Conservation (phyloP, 1,140 invertebrate genomes). For the Pectinophora gossypiella region DNA sequence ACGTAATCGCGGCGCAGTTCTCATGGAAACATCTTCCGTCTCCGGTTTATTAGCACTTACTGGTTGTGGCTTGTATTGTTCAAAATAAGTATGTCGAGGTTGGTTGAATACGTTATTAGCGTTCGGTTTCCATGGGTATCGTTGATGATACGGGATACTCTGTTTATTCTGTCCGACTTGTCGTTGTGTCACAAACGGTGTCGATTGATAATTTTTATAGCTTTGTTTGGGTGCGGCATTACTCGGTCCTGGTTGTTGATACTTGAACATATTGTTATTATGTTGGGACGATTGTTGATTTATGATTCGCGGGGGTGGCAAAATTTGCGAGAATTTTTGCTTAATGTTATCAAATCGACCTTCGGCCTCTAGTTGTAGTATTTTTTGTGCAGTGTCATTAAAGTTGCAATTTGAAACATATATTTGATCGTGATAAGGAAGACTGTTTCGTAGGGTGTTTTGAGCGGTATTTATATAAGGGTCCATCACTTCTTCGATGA, state of each 20-base stretch:
- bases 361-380: constrained; percentile 15
- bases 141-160: not conserved
- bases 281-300: not conserved
- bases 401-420: constrained; percentile 12
- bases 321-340: constrained; percentile 15
- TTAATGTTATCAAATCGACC: constrained; percentile 15
- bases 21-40: constrained; percentile 5
- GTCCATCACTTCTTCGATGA: constrained; percentile 12
- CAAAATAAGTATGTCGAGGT: constrained; percentile 1
- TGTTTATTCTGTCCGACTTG: too few species aligned
- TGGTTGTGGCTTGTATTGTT: too few species aligned
- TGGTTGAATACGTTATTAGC: not conserved
- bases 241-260: too few species aligned
- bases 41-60: too few species aligned
- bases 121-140: not conserved
- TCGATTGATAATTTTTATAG: too few species aligned
- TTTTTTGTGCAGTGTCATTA: constrained; percentile 8
- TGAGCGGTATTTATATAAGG: constrained; percentile 14
- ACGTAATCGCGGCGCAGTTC: not conserved
- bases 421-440: constrained; percentile 9
- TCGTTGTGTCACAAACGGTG: too few species aligned
- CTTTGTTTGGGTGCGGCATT: too few species aligned
- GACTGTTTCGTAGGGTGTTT: constrained; percentile 10
- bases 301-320: constrained; percentile 9
- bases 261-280: too few species aligned